Base-by-base conservation (phyloP, 2,113 vertebrate genomes). In the Lampris megalopsis region DNA sequence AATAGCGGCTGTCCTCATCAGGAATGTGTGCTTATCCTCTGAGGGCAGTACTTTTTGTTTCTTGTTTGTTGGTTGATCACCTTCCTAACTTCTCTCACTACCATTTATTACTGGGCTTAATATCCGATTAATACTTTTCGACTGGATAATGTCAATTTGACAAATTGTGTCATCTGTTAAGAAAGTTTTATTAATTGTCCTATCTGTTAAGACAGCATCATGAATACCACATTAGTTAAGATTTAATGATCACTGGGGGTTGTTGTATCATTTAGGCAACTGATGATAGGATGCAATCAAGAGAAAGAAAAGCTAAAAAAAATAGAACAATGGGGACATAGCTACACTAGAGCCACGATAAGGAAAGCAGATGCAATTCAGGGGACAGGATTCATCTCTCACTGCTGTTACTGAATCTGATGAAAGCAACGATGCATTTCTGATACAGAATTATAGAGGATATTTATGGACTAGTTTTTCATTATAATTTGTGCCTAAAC, bases 31-130 rank as follows among this genome's bases (percentile, higher is more conserved):
- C 11, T 5, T 49, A 2, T n/a, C 10, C 13, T 67, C 0, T 2
- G 2, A 49, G 36, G 57, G n/a, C 11, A 50, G 9, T 37, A 1
- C 13, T 24, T 7, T 71, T 2, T 47, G 13, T 60, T 60, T 60
- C 4, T 38, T 45, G 3, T 4, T 10, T 36, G n/a, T 35, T 63
- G 24, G 24, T 71, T 47, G 37, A 54, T 60, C 8, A 59, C 9
- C 47, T 68, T 8, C 13, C 9, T 62, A 5, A 42, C 70, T 63
- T 77, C 35, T 65, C 10, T 36, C 6, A 9, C 5, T 24, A 57
- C n/a, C 5, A 35, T 9, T 66, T 35, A 54, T 81, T 49, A 68
- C 9, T 53, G 56, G 42, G 53, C 40, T 38, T 75, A 48, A 11
- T 61, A 57, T 9, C 58, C 48, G 4, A 57, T 40, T 8, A 6